phyloP scores from a whole-genome alignment of 2,888 invertebrate genomes.

The Podotricha telesiphe region DNA sequence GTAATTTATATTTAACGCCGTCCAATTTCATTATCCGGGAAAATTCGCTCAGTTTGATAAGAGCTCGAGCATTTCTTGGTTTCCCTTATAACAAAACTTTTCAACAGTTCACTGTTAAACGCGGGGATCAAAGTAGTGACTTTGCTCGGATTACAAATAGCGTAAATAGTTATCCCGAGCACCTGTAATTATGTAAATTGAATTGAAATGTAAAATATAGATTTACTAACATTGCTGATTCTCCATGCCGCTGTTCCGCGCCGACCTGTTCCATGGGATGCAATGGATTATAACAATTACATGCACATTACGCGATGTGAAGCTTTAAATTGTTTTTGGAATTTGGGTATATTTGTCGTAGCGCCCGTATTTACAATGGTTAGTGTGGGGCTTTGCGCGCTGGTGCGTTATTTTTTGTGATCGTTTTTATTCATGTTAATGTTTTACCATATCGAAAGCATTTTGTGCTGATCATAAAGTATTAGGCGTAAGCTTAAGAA shows the following conservation, averaged over 20 bases:
- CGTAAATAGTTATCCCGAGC: constrained; percentile 51
- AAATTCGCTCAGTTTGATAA: not conserved
- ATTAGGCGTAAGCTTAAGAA: constrained; percentile 29
- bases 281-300: constrained; percentile 49
- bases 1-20: constrained; percentile 2
- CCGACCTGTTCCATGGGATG: constrained; percentile 39
- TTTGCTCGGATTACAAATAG: constrained; percentile 10
- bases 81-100: not conserved
- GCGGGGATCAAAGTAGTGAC: not conserved
- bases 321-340: constrained; percentile 81
- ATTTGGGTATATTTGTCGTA: constrained; percentile 54
- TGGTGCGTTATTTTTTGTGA: constrained; percentile 77
- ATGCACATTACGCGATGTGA: constrained; percentile 65
- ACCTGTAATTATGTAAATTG: constrained; percentile 58
- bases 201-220: constrained; percentile 47
- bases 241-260: constrained; percentile 46
- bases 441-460: constrained; percentile 30
- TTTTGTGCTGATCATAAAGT: constrained; percentile 34
- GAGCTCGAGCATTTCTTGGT: not conserved
- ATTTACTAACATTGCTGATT: constrained; percentile 34
- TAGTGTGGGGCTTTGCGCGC: constrained; percentile 53
- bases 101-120: not conserved
- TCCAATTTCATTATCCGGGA: not conserved
- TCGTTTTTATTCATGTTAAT: constrained; percentile 64
- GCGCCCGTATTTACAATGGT: constrained; percentile 60